Evolutionary conservation across 2,113 vertebrate genomes (phyloP).

Genomic region (Mixornis gularis): DNA sequence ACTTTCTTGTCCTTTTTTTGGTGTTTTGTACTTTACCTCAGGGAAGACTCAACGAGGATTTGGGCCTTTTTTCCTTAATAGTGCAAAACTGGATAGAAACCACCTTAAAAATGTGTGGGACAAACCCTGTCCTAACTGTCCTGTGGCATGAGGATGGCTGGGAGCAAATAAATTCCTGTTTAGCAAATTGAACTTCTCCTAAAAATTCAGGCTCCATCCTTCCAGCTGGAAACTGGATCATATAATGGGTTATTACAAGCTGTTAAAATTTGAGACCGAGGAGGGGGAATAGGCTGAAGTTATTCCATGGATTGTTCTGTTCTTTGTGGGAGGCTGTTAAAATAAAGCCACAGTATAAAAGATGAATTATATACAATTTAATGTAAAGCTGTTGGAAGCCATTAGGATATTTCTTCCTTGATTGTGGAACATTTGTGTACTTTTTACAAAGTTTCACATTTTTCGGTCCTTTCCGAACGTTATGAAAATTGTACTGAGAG

Average conservation of each 20-base stretch:
- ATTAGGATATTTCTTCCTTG: conserved; percentile 57
- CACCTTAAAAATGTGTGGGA: neutral
- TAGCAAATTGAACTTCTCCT: neutral
- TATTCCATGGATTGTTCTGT: conserved; percentile 34
- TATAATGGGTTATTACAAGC: conserved; percentile 30
- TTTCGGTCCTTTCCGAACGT: conserved; percentile 59
- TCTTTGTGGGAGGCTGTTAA: conserved; percentile 44
- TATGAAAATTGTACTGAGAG: conserved; percentile 67
- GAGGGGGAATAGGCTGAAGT: conserved; percentile 46
- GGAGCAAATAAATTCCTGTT: neutral
- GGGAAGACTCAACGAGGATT: neutral
- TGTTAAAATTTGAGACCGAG: conserved; percentile 34
- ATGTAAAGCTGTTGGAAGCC: conserved; percentile 51
- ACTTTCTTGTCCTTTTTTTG: neutral
- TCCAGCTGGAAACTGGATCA: conserved; percentile 30
- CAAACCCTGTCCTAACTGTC: neutral
- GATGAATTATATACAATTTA: conserved; percentile 44
- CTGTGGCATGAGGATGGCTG: neutral
- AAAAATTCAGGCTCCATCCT: conserved; percentile 6
- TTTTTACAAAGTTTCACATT: conserved; percentile 50
- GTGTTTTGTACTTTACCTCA: neutral
- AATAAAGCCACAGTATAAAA: conserved; percentile 44
- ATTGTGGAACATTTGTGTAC: conserved; percentile 47
- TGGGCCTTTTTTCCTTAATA: neutral
- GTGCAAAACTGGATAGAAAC: neutral